phyloP scores from a whole-genome alignment of 30 jellyfish, hydroid and myxozoan genomes.

The Aurelia coerulea region DNA sequence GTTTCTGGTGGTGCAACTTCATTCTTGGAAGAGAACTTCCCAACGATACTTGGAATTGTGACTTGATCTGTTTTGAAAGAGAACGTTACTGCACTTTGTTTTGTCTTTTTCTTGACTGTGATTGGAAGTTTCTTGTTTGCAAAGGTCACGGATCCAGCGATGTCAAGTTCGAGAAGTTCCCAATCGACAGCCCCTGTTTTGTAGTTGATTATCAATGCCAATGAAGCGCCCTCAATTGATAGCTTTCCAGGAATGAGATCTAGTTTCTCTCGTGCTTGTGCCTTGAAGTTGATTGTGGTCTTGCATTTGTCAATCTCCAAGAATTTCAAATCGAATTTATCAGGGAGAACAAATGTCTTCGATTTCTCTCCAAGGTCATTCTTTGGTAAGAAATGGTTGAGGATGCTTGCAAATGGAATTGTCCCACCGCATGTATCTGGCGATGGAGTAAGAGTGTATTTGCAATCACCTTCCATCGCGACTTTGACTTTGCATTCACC shows the following conservation, averaged over 20 bases:
- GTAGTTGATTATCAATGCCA: conserved; percentile 46
- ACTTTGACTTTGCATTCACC: conserved; percentile 64
- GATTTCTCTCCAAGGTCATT: conserved; percentile 64
- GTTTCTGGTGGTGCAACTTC: conserved; percentile 23
- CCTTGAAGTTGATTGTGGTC: conserved; percentile 37
- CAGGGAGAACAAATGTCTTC: conserved; percentile 70
- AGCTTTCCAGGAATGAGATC: conserved; percentile 68
- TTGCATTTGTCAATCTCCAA: conserved; percentile 66
- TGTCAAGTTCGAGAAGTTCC: conserved; percentile 55
- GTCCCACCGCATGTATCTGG: conserved; percentile 63
- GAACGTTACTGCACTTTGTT: conserved; percentile 41
- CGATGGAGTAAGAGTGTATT: conserved; percentile 49
- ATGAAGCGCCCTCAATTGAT: conserved; percentile 49
- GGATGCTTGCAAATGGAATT: conserved; percentile 55
- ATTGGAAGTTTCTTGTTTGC: conserved; percentile 38
- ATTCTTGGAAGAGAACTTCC: conserved; percentile 30
- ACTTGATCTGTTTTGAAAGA: conserved; percentile 51
- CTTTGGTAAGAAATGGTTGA: conserved; percentile 62
- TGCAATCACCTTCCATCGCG: conserved; percentile 58
- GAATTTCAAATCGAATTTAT: conserved; percentile 50
- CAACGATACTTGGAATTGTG: conserved; percentile 28
- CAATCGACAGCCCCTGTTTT: conserved; percentile 69
- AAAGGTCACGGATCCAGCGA: conserved; percentile 35
- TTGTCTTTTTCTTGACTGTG: conserved; percentile 40
- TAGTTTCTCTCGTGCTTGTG: conserved; percentile 46